A percentile compares a stretch with the other conserved stretches of the same genome.
Conservation (phyloP, 2,797 vertebrate species). For the Darevskia nairensis region DNA sequence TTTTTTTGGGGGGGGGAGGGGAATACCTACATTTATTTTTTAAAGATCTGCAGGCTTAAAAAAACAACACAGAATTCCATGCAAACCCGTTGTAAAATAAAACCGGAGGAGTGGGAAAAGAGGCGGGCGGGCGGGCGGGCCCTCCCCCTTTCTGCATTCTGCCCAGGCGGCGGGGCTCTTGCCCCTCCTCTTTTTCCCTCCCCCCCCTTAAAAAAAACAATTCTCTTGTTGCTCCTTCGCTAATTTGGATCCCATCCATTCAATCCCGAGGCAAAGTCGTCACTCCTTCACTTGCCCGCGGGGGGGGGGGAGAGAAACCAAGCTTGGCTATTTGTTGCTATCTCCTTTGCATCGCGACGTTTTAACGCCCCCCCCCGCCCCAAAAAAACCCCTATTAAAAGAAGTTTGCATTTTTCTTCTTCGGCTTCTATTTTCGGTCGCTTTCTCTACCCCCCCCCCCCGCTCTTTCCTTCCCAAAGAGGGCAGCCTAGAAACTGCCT, state of each 20-base stretch:
- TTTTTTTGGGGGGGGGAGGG: no score
- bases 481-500: conserved; percentile 86
- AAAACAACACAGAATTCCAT: no score
- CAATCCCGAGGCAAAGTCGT: neutral
- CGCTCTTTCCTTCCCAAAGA: conserved; percentile 38
- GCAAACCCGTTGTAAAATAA: no score
- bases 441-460: conserved; percentile 11
- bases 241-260: conserved; percentile 4
- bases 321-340: neutral
- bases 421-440: neutral
- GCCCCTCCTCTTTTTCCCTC: neutral
- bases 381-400: neutral
- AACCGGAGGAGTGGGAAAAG: neutral
- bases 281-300: neutral
- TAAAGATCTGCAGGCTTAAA: no score
- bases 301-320: neutral
- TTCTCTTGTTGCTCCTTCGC: neutral
- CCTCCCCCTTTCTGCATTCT: neutral
- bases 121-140: no score
- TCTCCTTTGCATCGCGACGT: neutral
- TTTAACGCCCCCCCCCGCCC: neutral
- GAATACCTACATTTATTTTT: no score
- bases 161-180: neutral
- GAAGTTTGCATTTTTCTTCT: neutral
- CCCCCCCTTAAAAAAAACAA: neutral